Conservation (phyloP, 2,797 vertebrate species). For the Hippoglossus hippoglossus region DNA sequence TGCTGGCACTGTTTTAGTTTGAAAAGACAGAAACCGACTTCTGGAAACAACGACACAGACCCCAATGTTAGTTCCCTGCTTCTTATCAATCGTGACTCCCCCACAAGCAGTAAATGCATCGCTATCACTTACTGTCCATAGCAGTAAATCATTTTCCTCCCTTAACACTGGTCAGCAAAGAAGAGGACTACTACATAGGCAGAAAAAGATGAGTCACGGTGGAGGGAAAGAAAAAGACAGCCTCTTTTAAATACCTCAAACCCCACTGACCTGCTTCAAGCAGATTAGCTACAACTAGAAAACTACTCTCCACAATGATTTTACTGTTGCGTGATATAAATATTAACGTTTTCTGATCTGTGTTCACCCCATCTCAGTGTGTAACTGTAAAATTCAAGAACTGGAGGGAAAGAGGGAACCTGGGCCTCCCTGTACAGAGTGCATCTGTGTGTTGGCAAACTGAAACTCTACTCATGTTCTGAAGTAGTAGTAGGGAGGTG, state of each 20-base stretch:
- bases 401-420: conserved; percentile 6
- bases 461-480: conserved; percentile 27
- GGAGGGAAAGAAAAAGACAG: not conserved
- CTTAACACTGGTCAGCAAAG: not conserved
- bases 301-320: not conserved
- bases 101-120: no score
- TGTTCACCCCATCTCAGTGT: not conserved
- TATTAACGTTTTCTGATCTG: not conserved
- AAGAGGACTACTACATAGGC: not conserved
- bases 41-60: no score
- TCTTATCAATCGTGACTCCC: no score
- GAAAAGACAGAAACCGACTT: no score
- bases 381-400: not conserved
- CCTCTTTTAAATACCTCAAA: no score
- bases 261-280: no score
- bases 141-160: not conserved
- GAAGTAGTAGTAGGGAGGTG: conserved; percentile 17
- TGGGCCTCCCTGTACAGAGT: not conserved
- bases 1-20: no score
- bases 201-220: not conserved
- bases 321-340: not conserved
- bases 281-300: not conserved
- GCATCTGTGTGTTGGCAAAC: conserved; percentile 12
- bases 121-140: not conserved
- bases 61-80: no score